Percentiles rank a stretch among this genome's conserved stretches.
These are phyloP conservation scores for Drosophila kanapiae DNA, from an alignment of 1,140 invertebrate species.

Conservation along the genomic window DNA sequence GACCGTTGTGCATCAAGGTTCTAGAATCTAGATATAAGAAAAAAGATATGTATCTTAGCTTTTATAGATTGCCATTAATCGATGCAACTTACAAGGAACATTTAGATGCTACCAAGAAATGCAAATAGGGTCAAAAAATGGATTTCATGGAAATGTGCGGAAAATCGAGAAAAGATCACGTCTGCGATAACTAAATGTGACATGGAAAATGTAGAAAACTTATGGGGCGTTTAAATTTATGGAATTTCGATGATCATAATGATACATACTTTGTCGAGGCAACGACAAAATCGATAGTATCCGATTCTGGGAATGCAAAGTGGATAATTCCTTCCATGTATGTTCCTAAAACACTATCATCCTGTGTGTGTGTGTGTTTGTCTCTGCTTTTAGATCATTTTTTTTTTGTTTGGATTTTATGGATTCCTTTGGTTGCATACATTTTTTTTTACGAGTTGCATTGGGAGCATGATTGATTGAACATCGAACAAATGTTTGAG, in stretches of 20 bases:
- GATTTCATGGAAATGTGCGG: neutral
- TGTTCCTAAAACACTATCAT: conserved; percentile 6
- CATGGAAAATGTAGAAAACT: conserved; percentile 22
- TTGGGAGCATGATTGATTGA: conserved; percentile 55
- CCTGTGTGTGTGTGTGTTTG: conserved; percentile 1
- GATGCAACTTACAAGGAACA: neutral
- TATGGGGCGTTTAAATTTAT: conserved; percentile 51
- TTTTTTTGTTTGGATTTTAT: conserved; percentile 14
- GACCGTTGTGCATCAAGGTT: too few species aligned
- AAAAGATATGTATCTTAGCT: neutral
- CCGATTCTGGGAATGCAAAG: neutral
- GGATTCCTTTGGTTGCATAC: conserved; percentile 14
- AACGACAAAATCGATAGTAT: too few species aligned
- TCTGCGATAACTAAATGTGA: conserved; percentile 2
- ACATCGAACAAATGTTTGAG: conserved; percentile 36
- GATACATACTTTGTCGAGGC: neutral
- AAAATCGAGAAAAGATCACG: conserved; percentile 35
- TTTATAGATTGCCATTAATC: conserved; percentile 1
- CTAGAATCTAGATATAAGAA: too few species aligned
- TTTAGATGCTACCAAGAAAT: neutral
- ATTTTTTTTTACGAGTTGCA: conserved; percentile 55
- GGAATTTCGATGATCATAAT: conserved; percentile 50
- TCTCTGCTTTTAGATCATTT: conserved; percentile 3
- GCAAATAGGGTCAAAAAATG: conserved; percentile 22
- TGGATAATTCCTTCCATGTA: conserved; percentile 3